These are phyloP conservation scores for Nasonia longicornis DNA, from an alignment of 1,140 invertebrate genomes.

Conservation along the genomic window DNA sequence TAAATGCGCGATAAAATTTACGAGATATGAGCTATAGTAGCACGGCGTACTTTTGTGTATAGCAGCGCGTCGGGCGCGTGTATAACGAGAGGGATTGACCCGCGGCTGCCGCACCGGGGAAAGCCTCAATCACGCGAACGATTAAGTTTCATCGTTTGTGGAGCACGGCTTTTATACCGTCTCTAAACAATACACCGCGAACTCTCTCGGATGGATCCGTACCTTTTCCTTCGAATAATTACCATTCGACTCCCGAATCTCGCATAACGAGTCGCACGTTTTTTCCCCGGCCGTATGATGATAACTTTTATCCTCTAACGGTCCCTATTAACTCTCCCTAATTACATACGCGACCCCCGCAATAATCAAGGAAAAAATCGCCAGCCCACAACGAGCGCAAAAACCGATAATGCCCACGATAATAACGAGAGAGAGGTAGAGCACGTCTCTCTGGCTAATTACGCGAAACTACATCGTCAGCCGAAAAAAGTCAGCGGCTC, in stretches of 20 bases:
- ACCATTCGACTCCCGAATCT: too few relatives aligned
- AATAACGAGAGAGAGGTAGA: neutral
- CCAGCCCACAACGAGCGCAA: neutral
- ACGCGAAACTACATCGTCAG: neutral
- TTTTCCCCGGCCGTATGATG: neutral
- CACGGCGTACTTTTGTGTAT: slow-evolving; percentile 10
- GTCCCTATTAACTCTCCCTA: neutral
- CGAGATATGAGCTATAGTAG: slow-evolving; percentile 33
- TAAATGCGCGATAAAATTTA: slow-evolving; percentile 47
- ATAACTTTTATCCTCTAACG: neutral
- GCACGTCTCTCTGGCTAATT: neutral
- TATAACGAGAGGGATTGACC: slow-evolving; percentile 42
- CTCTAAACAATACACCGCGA: too few relatives aligned
- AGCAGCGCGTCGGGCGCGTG: neutral
- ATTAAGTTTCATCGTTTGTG: slow-evolving; percentile 38
- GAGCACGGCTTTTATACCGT: neutral
- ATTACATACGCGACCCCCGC: neutral
- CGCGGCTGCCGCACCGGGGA: neutral
- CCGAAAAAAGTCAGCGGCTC: neutral
- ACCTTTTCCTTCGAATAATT: too few relatives aligned
- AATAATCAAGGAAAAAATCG: neutral
- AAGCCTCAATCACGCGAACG: slow-evolving; percentile 39
- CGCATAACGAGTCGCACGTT: neutral
- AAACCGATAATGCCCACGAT: neutral
- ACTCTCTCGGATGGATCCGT: too few relatives aligned